Base-by-base conservation (phyloP, 1,140 invertebrate species). In the Epicauta chinensis region DNA sequence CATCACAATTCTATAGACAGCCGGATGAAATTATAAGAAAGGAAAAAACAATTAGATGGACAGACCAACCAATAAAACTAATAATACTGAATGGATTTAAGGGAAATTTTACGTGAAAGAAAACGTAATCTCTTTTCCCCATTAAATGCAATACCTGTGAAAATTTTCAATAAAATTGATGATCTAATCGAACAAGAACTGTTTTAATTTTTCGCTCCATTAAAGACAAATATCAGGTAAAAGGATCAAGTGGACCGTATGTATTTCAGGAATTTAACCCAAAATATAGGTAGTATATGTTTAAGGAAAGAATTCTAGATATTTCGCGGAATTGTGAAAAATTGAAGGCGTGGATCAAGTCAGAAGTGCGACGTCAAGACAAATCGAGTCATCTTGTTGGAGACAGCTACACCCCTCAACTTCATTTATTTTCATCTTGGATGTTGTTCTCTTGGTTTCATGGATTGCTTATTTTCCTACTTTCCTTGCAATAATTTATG, bases 381-480 rank as follows among this genome's bases (percentile, higher is more conserved):
- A 49, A 49, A 49, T 49, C 46, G 46, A 49, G 46, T 49, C 46
- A 49, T 49, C 37, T 49, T 37, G 32, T 31, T 40, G 46, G 46
- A 49, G 46, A 49, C 46, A 49, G 46, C 37, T 49, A 30, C 16
- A 38, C 37, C 46, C 46, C 46, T 49, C 36, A 31, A 49, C 46
- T 49, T 49, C 46, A 49, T 49, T 36, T 49, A 38, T 49, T 49
- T 49, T 49, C 46, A 49, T 49, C 46, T 49, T 49, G 29, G 30
- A 23, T 49, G 30, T 36, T 39, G 37, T 36, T 49, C 32, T 11
- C 37, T 49, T 31, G 35, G 46, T 49, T 49, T 49, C 46, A 39
- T 49, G 46, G 36, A 49, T 49, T 49, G 46, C 46, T 49, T 49
- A 49, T 49, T 49, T 49, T 39, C n/a, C 35, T 49, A 40, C 46